Evolutionary conservation across 1,140 invertebrate genomes (phyloP).

Genomic region (Hestina assimilis): DNA sequence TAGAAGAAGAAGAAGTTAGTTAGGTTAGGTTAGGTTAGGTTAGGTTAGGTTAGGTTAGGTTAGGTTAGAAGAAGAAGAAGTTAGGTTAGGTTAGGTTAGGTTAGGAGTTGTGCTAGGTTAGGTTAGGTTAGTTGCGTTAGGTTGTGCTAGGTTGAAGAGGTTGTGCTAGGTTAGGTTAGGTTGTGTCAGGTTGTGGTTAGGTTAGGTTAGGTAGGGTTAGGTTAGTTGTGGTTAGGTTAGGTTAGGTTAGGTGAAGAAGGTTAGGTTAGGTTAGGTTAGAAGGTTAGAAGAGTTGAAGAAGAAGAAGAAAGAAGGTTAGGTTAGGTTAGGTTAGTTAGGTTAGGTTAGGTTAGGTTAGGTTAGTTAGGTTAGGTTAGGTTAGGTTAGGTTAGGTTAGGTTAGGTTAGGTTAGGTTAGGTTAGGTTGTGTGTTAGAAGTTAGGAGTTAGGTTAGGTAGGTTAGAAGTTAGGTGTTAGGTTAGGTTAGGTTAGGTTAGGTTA

Average conservation of each 20-base stretch:
- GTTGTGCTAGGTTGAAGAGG: slow-evolving; percentile 25
- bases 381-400: slow-evolving; percentile 29
- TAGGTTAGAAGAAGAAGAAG: too few relatives aligned
- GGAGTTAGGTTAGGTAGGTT: slow-evolving; percentile 29
- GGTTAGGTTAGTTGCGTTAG: background rate
- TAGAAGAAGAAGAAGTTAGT: slow-evolving; percentile 26
- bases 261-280: slow-evolving; percentile 17
- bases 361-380: slow-evolving; percentile 32
- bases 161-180: slow-evolving; percentile 16
- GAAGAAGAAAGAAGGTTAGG: too few relatives aligned
- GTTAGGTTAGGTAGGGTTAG: slow-evolving; percentile 33
- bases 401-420: slow-evolving; percentile 33
- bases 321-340: slow-evolving; percentile 31
- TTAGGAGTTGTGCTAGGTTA: slow-evolving; percentile 27
- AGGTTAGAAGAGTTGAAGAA: too few relatives aligned
- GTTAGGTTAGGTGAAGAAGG: slow-evolving; percentile 27
- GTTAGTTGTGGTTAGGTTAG: slow-evolving; percentile 31
- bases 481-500: slow-evolving; percentile 31
- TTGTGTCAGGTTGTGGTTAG: slow-evolving; percentile 26
- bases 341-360: slow-evolving; percentile 27
- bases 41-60: slow-evolving; percentile 32
- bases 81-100: slow-evolving; percentile 36
- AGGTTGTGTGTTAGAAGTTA: slow-evolving; percentile 27
- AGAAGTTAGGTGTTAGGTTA: too few relatives aligned
- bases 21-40: slow-evolving; percentile 35